Conservation (phyloP, 2,797 vertebrate species). For the Lycodopsis pacificus region DNA sequence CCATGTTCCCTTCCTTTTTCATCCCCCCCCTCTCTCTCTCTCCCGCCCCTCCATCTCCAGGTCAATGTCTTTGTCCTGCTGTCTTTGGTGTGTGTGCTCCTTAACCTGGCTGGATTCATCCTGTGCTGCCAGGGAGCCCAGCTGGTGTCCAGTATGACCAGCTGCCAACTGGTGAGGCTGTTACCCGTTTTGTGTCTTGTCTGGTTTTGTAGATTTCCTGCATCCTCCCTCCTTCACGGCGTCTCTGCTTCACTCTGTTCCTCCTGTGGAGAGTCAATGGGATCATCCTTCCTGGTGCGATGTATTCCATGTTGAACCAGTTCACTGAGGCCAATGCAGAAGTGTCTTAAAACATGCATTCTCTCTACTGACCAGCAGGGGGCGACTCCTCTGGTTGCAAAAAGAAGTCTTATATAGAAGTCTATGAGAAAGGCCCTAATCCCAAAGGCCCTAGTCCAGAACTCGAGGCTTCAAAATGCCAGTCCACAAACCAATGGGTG, state of each 20-base stretch:
- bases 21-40: background rate
- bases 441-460: no score
- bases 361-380: no score
- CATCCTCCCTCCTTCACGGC: background rate
- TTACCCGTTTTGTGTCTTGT: background rate
- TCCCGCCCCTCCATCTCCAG: conserved; percentile 72
- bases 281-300: background rate
- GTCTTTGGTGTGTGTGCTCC: conserved; percentile 88
- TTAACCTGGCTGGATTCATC: conserved; percentile 90
- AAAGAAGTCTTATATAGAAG: no score
- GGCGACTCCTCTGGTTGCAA: no score
- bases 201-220: background rate
- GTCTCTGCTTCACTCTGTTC: background rate
- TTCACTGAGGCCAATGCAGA: no score
- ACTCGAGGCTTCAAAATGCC: no score
- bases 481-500: no score
- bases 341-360: no score
- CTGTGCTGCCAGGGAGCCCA: conserved; percentile 89
- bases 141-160: conserved; percentile 87
- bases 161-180: conserved; percentile 88
- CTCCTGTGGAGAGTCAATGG: background rate
- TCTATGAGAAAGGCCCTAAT: no score
- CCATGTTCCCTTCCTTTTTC: conserved; percentile 15
- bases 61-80: conserved; percentile 90
- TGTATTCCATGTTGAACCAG: no score